These are phyloP conservation scores for Symphodus melops DNA, from an alignment of 2,113 vertebrate genomes.

Conservation along the genomic window DNA sequence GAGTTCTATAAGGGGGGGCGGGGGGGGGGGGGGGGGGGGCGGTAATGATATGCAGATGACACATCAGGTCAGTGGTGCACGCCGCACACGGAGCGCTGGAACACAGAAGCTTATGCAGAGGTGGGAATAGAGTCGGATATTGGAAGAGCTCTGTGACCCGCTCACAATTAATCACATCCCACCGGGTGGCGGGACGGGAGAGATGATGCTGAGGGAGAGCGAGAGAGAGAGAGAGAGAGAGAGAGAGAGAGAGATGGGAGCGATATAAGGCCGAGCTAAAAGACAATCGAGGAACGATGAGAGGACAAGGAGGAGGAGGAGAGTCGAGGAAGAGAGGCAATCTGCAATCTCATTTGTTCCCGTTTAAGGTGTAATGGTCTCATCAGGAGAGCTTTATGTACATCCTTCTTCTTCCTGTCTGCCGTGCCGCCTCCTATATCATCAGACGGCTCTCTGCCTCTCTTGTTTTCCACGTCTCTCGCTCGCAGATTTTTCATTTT, in stretches of 20 bases:
- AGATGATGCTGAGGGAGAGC: slow-evolving; percentile 35
- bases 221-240: slow-evolving; percentile 24
- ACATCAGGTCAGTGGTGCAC: background rate
- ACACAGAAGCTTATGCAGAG: slow-evolving; percentile 43
- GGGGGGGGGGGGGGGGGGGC: too few species aligned
- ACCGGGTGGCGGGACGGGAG: slow-evolving; percentile 60
- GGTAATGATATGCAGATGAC: too few species aligned
- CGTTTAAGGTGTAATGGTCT: slow-evolving; percentile 72
- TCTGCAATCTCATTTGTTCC: slow-evolving; percentile 74
- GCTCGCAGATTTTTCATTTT: slow-evolving; percentile 20
- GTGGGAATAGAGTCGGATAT: slow-evolving; percentile 53
- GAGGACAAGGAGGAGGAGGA: slow-evolving; percentile 27
- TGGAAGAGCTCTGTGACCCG: slow-evolving; percentile 49
- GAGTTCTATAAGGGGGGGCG: too few species aligned
- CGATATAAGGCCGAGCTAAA: slow-evolving; percentile 35
- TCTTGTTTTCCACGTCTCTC: background rate
- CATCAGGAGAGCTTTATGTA: slow-evolving; percentile 56
- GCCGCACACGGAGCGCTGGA: background rate
- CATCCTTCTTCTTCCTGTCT: slow-evolving; percentile 23
- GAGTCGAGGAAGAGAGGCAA: slow-evolving; percentile 34
- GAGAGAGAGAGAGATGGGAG: slow-evolving; percentile 12
- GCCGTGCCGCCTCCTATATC: background rate
- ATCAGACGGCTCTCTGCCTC: background rate
- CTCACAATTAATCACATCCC: slow-evolving; percentile 77
- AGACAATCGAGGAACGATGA: slow-evolving; percentile 46